Conservation (phyloP, 2,797 vertebrate genomes). For the Eidolon dupreanum region DNA sequence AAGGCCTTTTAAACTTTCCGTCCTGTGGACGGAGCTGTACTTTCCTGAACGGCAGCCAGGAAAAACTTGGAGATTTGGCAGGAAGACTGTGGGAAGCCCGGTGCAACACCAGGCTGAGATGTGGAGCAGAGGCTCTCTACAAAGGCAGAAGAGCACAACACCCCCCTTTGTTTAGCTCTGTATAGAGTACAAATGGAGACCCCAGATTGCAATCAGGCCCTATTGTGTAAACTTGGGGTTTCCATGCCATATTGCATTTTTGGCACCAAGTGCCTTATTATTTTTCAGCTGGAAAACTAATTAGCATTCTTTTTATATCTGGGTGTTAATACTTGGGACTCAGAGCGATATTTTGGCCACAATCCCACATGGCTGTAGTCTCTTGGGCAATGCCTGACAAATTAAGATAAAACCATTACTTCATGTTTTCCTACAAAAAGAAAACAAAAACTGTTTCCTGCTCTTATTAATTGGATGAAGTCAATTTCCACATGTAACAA, state of each 20-base stretch:
- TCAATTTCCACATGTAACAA: conserved; percentile 83
- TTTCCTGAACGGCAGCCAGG: conserved; percentile 99
- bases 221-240: conserved; percentile 86
- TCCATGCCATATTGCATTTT: conserved; percentile 84
- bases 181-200: conserved; percentile 81
- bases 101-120: conserved; percentile 86
- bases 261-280: conserved; percentile 83
- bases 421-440: conserved; percentile 89
- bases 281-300: conserved; percentile 90
- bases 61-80: conserved; percentile 96
- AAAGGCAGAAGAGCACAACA: conserved; percentile 86
- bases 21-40: conserved; percentile 91
- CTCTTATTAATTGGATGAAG: conserved; percentile 88
- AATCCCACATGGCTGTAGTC: conserved; percentile 84
- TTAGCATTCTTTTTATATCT: conserved; percentile 88
- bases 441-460: conserved; percentile 93
- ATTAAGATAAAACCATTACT: conserved; percentile 92
- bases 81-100: conserved; percentile 93
- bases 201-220: conserved; percentile 85
- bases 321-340: conserved; percentile 85
- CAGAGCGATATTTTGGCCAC: conserved; percentile 82
- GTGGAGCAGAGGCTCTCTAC: conserved; percentile 86
- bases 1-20: conserved; percentile 96
- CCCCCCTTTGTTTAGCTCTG: conserved; percentile 87
- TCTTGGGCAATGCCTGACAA: conserved; percentile 89